phyloP scores from a whole-genome alignment of 2,888 invertebrate species.

The Lucinisca nassula region DNA sequence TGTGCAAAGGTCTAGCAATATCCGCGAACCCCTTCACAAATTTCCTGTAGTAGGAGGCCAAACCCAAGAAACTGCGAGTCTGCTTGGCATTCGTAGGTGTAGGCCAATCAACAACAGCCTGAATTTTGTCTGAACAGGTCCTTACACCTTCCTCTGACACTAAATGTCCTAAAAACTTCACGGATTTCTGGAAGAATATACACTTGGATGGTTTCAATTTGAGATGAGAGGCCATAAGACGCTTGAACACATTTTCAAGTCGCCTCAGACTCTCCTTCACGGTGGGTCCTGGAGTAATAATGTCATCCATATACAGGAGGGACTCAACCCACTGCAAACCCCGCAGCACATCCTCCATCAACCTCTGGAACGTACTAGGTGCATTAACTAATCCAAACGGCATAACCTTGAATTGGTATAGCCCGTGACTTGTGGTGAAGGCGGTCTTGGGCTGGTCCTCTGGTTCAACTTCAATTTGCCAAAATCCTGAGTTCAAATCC shows the following conservation, averaged over 20 bases:
- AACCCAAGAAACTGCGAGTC: slow-evolving; percentile 44
- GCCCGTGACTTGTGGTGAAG: slow-evolving; percentile 38
- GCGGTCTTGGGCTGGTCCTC: slow-evolving; percentile 40
- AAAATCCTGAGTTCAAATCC: slow-evolving; percentile 60
- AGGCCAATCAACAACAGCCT: slow-evolving; percentile 26
- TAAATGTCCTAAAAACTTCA: slow-evolving; percentile 57
- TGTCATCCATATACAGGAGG: slow-evolving; percentile 71
- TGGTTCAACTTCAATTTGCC: not conserved
- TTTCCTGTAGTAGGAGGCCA: slow-evolving; percentile 55
- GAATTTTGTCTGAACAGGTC: slow-evolving; percentile 38
- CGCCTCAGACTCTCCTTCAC: slow-evolving; percentile 57
- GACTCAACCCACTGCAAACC: slow-evolving; percentile 62
- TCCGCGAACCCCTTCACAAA: slow-evolving; percentile 18
- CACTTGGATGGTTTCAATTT: slow-evolving; percentile 64
- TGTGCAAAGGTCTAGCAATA: slow-evolving; percentile 22
- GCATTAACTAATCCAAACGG: slow-evolving; percentile 55
- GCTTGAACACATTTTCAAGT: slow-evolving; percentile 46
- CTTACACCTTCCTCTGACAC: slow-evolving; percentile 48
- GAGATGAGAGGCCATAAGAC: slow-evolving; percentile 41
- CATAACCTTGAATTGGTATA: slow-evolving; percentile 46
- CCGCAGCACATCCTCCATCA: slow-evolving; percentile 21
- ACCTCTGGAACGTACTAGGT: slow-evolving; percentile 50
- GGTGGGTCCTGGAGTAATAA: slow-evolving; percentile 45
- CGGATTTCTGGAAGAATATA: slow-evolving; percentile 34
- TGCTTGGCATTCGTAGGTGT: slow-evolving; percentile 39